Percentiles rank a stretch among this genome's conserved stretches.
These are phyloP conservation scores for Pomacea canaliculata DNA, from an alignment of 2,888 invertebrate genomes.

Conservation along the genomic window DNA sequence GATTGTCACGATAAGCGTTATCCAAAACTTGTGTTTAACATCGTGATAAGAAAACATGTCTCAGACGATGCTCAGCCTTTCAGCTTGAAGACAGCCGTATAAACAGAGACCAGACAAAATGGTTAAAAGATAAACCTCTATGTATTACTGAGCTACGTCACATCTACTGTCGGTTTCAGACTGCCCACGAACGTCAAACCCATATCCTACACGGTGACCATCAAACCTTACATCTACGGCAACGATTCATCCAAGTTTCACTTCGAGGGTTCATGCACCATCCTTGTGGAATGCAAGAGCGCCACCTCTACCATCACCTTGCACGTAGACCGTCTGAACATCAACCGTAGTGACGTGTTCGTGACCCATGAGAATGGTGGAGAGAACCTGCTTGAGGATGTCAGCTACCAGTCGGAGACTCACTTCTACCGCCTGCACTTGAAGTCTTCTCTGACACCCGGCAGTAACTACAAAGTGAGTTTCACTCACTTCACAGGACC, in stretches of 20 bases:
- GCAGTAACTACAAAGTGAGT: background rate
- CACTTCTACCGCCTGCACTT: background rate
- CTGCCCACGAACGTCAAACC: slow-evolving; percentile 45
- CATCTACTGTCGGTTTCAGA: slow-evolving; percentile 5
- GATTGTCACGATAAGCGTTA: no score
- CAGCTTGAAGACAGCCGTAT: no score
- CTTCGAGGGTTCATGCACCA: slow-evolving; percentile 39
- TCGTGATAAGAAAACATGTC: no score
- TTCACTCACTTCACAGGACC: slow-evolving; percentile 58
- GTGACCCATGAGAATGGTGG: background rate
- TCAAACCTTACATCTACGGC: slow-evolving; percentile 52
- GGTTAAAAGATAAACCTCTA: no score
- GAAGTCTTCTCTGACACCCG: background rate
- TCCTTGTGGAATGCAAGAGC: slow-evolving; percentile 36
- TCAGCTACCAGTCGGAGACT: background rate
- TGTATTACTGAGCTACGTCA: no score
- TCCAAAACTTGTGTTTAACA: no score
- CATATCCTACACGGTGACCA: slow-evolving; percentile 40
- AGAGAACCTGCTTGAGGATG: background rate
- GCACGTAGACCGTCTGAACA: slow-evolving; percentile 70
- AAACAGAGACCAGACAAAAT: no score
- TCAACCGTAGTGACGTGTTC: background rate
- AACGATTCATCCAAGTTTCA: slow-evolving; percentile 38
- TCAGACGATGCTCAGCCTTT: no score
- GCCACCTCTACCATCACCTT: slow-evolving; percentile 79